Percentiles rank a stretch among this genome's conserved stretches.
Conservation (phyloP, 2,797 vertebrate genomes). For the Sparidentex hasta region DNA sequence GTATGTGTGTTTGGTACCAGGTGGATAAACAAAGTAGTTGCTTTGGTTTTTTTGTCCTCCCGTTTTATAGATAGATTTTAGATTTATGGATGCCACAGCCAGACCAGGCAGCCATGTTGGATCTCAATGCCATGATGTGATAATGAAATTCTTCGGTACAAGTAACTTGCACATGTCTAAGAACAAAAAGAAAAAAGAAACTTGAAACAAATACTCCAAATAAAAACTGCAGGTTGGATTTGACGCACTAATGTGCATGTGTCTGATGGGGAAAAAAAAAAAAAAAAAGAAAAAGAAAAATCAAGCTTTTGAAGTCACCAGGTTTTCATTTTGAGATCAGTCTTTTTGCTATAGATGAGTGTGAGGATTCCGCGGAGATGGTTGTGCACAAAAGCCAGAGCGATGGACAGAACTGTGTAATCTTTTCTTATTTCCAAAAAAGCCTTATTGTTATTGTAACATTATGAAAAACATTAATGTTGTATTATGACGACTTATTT, state of each 20-base stretch:
- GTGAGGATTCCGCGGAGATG: slow-evolving; percentile 61
- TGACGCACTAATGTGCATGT: slow-evolving; percentile 59
- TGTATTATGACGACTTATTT: slow-evolving; percentile 84
- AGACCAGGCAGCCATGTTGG: slow-evolving; percentile 64
- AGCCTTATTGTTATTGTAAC: slow-evolving; percentile 90
- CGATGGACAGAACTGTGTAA: slow-evolving; percentile 84
- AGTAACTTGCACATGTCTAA: slow-evolving; percentile 67
- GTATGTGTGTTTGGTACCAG: slow-evolving; percentile 68
- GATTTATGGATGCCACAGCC: slow-evolving; percentile 50
- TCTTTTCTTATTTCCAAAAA: slow-evolving; percentile 89
- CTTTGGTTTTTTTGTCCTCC: slow-evolving; percentile 60
- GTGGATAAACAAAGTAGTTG: slow-evolving; percentile 60
- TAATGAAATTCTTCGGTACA: slow-evolving; percentile 58
- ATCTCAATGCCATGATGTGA: slow-evolving; percentile 58
- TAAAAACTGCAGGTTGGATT: slow-evolving; percentile 65
- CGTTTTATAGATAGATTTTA: slow-evolving; percentile 58
- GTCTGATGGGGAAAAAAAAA: slow-evolving; percentile 24
- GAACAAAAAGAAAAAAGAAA: slow-evolving; percentile 50
- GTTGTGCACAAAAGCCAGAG: slow-evolving; percentile 75
- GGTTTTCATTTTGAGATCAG: slow-evolving; percentile 64
- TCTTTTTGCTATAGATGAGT: slow-evolving; percentile 57
- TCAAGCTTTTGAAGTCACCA: slow-evolving; percentile 55
- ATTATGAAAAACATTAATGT: slow-evolving; percentile 85
- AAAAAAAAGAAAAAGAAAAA: slow-evolving; percentile 24
- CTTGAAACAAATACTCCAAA: slow-evolving; percentile 61